phyloP scores from a whole-genome alignment of 2,888 invertebrate species.

The Drosophila nr. perissopoda region DNA sequence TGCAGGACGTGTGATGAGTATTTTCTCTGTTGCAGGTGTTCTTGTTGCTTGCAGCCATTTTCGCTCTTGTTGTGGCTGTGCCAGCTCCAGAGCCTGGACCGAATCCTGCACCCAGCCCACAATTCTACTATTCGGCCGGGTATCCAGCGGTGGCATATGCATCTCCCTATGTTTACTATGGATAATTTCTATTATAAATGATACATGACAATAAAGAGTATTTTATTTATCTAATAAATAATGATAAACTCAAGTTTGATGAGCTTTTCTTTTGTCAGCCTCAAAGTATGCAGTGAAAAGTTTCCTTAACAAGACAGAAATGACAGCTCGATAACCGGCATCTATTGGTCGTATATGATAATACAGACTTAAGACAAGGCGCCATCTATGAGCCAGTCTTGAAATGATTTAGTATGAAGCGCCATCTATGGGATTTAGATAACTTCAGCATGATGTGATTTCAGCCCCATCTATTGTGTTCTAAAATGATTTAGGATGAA shows the following conservation, averaged over 20 bases:
- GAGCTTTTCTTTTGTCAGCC: background rate
- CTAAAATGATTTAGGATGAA: rapidly evolving
- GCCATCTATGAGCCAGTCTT: background rate
- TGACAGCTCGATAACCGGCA: background rate
- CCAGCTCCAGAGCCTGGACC: constrained; percentile 66
- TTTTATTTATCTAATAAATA: background rate
- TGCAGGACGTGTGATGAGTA: too few relatives aligned
- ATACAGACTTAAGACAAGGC: background rate
- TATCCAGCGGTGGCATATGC: constrained; percentile 65
- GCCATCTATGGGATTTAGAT: background rate
- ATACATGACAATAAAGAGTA: constrained; percentile 26
- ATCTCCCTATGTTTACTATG: constrained; percentile 73
- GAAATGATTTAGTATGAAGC: background rate
- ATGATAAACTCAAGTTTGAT: too few relatives aligned
- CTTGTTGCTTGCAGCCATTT: constrained; percentile 55
- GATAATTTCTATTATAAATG: constrained; percentile 38
- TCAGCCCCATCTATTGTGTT: background rate
- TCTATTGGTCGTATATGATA: background rate
- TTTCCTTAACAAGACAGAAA: background rate
- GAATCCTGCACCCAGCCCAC: constrained; percentile 69
- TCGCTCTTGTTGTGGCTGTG: constrained; percentile 60
- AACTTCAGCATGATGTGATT: too few relatives aligned
- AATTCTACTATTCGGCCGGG: constrained; percentile 63
- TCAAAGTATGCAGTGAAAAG: background rate
- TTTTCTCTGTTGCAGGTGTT: constrained; percentile 42